Percentiles rank a stretch among this genome's conserved stretches.
These are phyloP conservation scores for Schizopygopsis pylzovi DNA, from an alignment of 2,797 vertebrate genomes.

Conservation along the genomic window DNA sequence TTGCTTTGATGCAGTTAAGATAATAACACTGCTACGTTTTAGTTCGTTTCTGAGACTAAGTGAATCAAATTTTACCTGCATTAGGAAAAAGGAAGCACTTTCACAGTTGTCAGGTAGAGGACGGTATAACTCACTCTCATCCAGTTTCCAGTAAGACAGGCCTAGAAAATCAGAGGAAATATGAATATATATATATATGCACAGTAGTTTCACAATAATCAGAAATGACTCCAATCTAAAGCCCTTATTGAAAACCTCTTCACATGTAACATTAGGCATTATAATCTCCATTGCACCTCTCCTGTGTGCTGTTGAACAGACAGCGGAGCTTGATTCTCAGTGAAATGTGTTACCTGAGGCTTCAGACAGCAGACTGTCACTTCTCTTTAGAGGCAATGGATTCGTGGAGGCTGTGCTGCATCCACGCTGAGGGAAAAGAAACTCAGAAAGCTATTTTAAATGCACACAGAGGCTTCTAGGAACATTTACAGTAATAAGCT, in stretches of 20 bases:
- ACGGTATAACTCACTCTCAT: constrained; percentile 86
- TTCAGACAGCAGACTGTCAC: constrained; percentile 84
- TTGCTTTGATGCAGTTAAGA: not conserved
- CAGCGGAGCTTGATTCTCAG: not conserved
- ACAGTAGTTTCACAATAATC: not conserved
- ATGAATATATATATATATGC: too few relatives aligned
- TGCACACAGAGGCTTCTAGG: constrained; percentile 22
- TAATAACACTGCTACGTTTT: not conserved
- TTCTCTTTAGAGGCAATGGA: constrained; percentile 82
- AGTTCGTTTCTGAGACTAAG: not conserved
- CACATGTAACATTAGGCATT: not conserved
- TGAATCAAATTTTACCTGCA: constrained; percentile 66
- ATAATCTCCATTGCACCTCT: not conserved
- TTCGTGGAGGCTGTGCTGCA: constrained; percentile 66
- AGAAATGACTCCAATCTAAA: not conserved
- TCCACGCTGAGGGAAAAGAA: constrained; percentile 75
- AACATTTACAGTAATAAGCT: not conserved
- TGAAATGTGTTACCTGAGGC: constrained; percentile 81
- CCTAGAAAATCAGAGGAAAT: constrained; percentile 64
- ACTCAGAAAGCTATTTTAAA: not conserved
- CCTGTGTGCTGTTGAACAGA: not conserved
- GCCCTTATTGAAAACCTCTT: not conserved
- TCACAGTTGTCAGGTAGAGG: constrained; percentile 85
- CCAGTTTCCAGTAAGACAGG: constrained; percentile 89
- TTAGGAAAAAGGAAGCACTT: constrained; percentile 71